Base-by-base conservation (phyloP, 2,888 invertebrate species). In the Uropetala carovei region DNA sequence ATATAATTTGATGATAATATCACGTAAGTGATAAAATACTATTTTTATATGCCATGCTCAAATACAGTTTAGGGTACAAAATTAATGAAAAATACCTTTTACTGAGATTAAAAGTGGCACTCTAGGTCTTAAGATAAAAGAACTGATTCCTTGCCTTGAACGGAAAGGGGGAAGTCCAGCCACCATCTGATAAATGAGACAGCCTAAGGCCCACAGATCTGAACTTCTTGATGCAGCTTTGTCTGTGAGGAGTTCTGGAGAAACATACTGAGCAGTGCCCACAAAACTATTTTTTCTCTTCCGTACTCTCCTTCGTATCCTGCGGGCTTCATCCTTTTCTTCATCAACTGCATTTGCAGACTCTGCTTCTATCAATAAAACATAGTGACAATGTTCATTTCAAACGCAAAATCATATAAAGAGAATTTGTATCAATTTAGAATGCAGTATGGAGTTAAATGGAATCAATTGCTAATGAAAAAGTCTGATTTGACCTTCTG, bases 191-290 rank as follows among this genome's bases (percentile, higher is more conserved):
- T 98, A 99, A 93, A 99, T 96, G 93, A 99, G 98, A 95, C 99
- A 99, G 58, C 99, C 99, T 85, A 99, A 96, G 0, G 99, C 99
- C 99, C 99, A 99, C 92, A 99, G 96, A 95, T 99, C 99, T 18
- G 98, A 98, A 82, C 98, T 96, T 89, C 97, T 97, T 92, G 97
- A 97, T 3, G 97, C 97, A 68, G 94, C 94, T 93, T 97, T 97
- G 94, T 98, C 97, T 93, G 97, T 97, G 92, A 99, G 96, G 93
- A 99, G 96, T 95, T 99, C 99, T 4, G 99, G 99, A 92, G 99
- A 99, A 0, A 99, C 99, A 95, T 99, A 99, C 95, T 99, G 99
- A 3, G 99, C 99, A 16, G 99, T 99, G 91, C 99, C 99, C 18
- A 99, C 99, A 95, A 99, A 99, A 95, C 98, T 98, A 94, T 97